phyloP scores from a whole-genome alignment of 2,113 vertebrate genomes.

The Callopanchax toddi region DNA sequence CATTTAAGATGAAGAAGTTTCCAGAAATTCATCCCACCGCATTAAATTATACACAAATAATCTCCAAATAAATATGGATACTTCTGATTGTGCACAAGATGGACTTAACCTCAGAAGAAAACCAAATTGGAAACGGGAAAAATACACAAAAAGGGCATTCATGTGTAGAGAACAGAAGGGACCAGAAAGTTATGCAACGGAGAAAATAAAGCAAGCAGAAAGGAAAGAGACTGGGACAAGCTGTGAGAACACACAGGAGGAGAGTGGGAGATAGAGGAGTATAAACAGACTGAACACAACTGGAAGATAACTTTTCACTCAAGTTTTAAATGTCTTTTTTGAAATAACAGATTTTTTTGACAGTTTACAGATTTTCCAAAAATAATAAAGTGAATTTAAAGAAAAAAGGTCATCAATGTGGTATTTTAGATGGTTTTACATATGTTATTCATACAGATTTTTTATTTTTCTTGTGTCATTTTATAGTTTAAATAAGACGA shows the following conservation, averaged over 20 bases:
- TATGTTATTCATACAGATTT: too few species aligned
- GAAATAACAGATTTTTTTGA: too few species aligned
- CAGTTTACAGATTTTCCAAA: too few species aligned
- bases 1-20: slow-evolving; percentile 28
- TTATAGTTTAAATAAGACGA: too few species aligned
- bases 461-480: too few species aligned
- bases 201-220: slow-evolving; percentile 26
- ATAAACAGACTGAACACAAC: too few species aligned
- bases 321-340: neutral
- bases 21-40: slow-evolving; percentile 1
- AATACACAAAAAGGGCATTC: slow-evolving; percentile 37
- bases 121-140: slow-evolving; percentile 25
- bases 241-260: slow-evolving; percentile 8
- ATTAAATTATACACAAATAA: slow-evolving; percentile 14
- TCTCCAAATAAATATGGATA: neutral
- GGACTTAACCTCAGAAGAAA: slow-evolving; percentile 44
- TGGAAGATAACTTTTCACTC: neutral
- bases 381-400: too few species aligned
- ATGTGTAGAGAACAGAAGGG: slow-evolving; percentile 10
- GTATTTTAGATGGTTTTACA: too few species aligned
- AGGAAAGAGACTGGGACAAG: slow-evolving; percentile 8
- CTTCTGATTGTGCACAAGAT: neutral
- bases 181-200: slow-evolving; percentile 52
- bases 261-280: neutral
- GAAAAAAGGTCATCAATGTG: too few species aligned